Evolutionary conservation across 2,797 vertebrate genomes (phyloP), one percentile per base, ranked within the genome.

Genomic region (Muraenolepis orangiensis): DNA sequence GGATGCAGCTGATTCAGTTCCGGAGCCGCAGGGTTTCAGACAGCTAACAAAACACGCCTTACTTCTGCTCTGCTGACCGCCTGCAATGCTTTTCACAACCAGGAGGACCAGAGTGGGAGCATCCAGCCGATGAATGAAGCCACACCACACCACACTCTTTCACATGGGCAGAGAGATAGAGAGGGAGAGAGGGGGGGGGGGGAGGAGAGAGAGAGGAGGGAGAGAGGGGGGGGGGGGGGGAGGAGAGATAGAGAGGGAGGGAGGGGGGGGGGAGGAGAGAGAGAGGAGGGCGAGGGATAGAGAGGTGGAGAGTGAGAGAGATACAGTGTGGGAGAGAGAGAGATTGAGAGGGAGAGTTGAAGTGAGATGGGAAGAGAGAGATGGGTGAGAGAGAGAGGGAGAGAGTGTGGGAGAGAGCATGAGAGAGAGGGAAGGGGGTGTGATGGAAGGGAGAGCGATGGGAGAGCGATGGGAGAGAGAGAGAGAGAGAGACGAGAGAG

Each of bases 21-120:
- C 94, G 94, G 57, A 94, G 93, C 94, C 92, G 92, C 91, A 89
- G 93, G 94, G 94, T 91, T 95, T 95, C 94, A 96, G 95, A 96
- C 94, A 82, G 91, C 94, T 93, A 95, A 96, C 95, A 97, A 96
- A 96, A 96, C 94, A 94, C 93, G 83, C 93, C 93, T 96, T 96
- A 96, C 94, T 96, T 97, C 94, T 95, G 95, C 95, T 95, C 95
- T 94, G 93, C 89, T 95, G 93, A 90, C 72, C 82, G 80, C 85
- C 92, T 92, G 95, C 94, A 95, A 96, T 96, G 93, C 94, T 94
- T 95, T 95, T 95, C 94, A 95, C 92, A 94, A 40, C 84, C 93
- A 93, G 91, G 91, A 92, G 91, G 90, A 82, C 89, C n/a, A n/a
- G 82, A 93, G 88, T 86, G 90, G 87, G 91, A 94, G 88, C 85